Base-by-base conservation (phyloP, 2,888 invertebrate species). In the Venusia cambrica region DNA sequence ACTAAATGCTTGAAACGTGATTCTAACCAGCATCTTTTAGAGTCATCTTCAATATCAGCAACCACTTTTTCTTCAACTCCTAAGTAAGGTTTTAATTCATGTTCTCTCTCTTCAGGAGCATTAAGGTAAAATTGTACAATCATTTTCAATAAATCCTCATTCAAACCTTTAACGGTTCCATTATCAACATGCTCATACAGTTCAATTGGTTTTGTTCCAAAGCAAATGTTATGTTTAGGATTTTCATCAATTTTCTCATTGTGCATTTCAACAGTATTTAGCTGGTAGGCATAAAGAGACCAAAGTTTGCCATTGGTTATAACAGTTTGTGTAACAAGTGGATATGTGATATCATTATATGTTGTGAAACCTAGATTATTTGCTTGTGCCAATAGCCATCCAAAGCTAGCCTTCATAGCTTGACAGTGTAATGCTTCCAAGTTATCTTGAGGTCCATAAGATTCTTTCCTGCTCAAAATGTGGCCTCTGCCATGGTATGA, bases 281-380 rank as follows among this genome's bases (percentile, higher is more conserved):
- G 76, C 73, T 99, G 99, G 68, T 98, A 99, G 5, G 92, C 90
- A 63, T 93, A 95, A 49, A 98, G 93, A 0, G 94, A 93, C 92
- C 95, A 97, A 2, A 89, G 67, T 48, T 93, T 90, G 0, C 99
- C 98, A 77, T 99, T 94, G 0, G 97, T 96, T 17, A 98, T 88
- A 5, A 97, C 85, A 6, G 94, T 92, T 89, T 99, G 98, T 2
- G 95, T 94, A 0, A 93, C 91, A 34, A 98, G 73, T 0, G 99
- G 99, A 70, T 97, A 97, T 0, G 95, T 96, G 7, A 98, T 57
- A 50, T 99, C 98, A 54, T 95, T 94, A 66, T 90, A 96, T 6
- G 95, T 94, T 15, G 94, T 95, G 73, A 98, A 99, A 9, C 99
- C 96, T 73, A 94, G 92, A 68, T 93, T 92, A 66, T 90, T 92